Evolutionary conservation across 2,797 vertebrate species (phyloP), one percentile per base, ranked within the genome.

Genomic region (Halcyon badia): DNA sequence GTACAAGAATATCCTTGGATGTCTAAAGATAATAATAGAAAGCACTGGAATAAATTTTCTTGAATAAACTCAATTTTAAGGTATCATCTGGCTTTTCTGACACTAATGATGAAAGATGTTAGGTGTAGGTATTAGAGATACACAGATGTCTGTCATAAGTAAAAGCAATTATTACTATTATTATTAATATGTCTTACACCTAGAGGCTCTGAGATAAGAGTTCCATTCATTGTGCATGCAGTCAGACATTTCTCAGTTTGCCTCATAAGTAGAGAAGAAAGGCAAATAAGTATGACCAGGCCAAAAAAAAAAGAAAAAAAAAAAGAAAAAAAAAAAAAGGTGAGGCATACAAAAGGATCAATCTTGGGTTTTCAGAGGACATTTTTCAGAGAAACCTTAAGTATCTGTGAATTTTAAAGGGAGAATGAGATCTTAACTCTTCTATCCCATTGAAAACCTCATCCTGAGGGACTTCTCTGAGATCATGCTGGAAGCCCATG

Each of bases 391-490:
- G 31, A 82, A 92, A 72, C 12, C 21, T 84, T 48, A 69, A 65
- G 22, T 68, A 60, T 31, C 33, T 30, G 30, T 70, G 66, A 94
- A 91, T 95, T 97, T 87, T 66, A 71, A 64, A 70, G 30, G 56
- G 37, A 79, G 68, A 73, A 21, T 10, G 18, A 86, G 16, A 60
- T n/a, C 16, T 72, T 70, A 60, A 21, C 11, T 80, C 51, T 90
- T 72, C 79, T 48, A 85, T 24, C 44, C 33, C 28, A 51, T 4
- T 78, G 70, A 70, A 90, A 91, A 88, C 7, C 37, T 90, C 35
- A 69, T 20, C 19, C 60, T 87, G 46, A 41, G 0, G 0, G 64
- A 51, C 66, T 75, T 71, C 7, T 60, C 37, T 61, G 73, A 42
- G 11, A 15, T 70, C 17, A 5, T 25, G 52, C 0, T 0, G 25